Percentiles rank a stretch among this genome's conserved stretches.
Evolutionary conservation across 2,797 vertebrate genomes (phyloP).

Genomic region (Hypotaenidia okinawae): DNA sequence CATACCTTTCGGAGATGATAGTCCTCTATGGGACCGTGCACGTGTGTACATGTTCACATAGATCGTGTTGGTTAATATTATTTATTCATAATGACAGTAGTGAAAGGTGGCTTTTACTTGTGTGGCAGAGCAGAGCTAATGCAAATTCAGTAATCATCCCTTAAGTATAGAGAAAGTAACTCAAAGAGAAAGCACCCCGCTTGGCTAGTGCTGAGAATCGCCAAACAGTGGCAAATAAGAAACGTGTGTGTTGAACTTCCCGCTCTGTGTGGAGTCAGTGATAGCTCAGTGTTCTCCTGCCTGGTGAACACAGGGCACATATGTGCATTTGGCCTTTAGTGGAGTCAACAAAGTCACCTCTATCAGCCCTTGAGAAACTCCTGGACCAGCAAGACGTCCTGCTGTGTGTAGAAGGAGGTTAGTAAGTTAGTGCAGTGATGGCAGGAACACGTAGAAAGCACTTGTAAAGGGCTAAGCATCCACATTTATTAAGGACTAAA

Average conservation of each 20-base stretch:
- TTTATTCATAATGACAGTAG: not conserved
- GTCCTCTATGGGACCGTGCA: not conserved
- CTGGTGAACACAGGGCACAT: not conserved
- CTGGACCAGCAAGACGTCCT: not conserved
- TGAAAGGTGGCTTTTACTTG: not conserved
- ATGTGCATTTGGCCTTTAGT: slow-evolving; percentile 13
- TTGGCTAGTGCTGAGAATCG: not conserved
- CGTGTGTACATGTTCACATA: rapidly evolving
- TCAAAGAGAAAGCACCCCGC: not conserved
- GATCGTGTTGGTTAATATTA: not conserved
- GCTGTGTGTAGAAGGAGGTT: slow-evolving; percentile 33
- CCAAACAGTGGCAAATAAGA: not conserved
- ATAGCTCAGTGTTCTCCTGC: not conserved
- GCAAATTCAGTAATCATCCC: slow-evolving; percentile 2
- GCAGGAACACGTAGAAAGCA: not conserved
- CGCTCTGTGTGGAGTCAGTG: not conserved
- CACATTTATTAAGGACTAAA: not conserved
- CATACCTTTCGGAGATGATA: not conserved
- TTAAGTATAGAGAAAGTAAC: not conserved
- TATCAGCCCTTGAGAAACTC: slow-evolving; percentile 15
- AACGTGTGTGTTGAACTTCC: not conserved
- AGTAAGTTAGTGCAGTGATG: not conserved
- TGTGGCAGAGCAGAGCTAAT: not conserved
- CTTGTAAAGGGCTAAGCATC: not conserved
- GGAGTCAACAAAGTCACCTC: slow-evolving; percentile 35